Evolutionary conservation across 2,888 invertebrate genomes (phyloP), one percentile per base, ranked within the genome.

Genomic region (Drosophila merina): DNA sequence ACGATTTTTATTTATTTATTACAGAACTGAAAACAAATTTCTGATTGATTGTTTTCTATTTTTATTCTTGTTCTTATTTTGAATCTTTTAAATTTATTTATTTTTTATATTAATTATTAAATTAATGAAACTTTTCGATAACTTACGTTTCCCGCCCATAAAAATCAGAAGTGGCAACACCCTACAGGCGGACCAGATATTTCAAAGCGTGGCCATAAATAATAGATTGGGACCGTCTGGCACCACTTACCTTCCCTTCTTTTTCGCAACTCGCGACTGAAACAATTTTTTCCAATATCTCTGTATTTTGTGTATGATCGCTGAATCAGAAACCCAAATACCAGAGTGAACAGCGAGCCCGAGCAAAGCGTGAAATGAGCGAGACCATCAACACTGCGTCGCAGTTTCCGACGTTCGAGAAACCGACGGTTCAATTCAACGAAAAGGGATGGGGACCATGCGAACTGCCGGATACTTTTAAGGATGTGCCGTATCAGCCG

Each of bases 361-460:
- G 28, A 45, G 20, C 20, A 50, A 48, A 73, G 40, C 52, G 62
- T 70, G 84, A 69, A 56, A 90, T 90, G 89, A 86, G 85, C 63
- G 90, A 90, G 76, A 84, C 90, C 58, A 89, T 89, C 54, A 88
- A 89, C 67, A 90, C 91, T n/a, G 75, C 82, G 68, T 75, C 75
- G 42, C 81, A 79, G 70, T 86, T 88, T 73, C 88, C 91, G 59
- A 78, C 77, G 44, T 90, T 90, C 62, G 90, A 91, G 76, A 91
- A 91, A 74, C 92, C 92, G 28, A 83, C 79, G 6, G 89, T 91
- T 67, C 92, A 92, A 59, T 92, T 90, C 63, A 92, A 92, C 72
- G 92, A 91, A 67, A 88, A 85, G 75, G 99, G 99, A 91, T 99
- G 99, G 99, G 99, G 99, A n/a, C 99, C 99, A 63, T 97, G 96